Evolutionary conservation across 2,113 vertebrate genomes (phyloP), one percentile per base, ranked within the genome.

Genomic region (Ciconia maguari): DNA sequence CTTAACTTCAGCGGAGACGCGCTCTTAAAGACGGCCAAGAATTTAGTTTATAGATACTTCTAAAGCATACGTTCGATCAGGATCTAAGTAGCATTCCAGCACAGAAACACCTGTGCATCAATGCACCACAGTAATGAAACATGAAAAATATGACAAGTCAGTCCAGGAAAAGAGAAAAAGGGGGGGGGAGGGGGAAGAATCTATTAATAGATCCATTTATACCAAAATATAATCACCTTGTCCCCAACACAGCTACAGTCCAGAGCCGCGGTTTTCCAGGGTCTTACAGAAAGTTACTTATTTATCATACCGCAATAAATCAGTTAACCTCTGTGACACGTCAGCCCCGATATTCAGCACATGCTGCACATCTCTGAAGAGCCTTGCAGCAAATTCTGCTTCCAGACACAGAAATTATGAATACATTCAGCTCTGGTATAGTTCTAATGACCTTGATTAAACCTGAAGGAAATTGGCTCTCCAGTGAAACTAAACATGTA

Each of bases 391-490:
- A 87, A 9, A 74, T 82, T 65, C 70, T 89, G 34, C 48, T 79
- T 61, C 48, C 69, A 84, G 61, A 68, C 44, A 46, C 6, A 62
- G n/a, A 65, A 65, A 46, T 44, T 15, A 68, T 2, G 0, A 78
- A 64, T 74, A 92, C 72, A 84, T 72, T 80, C 52, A 16, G 26
- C 27, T 26, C 9, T 2, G 1, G 16, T 34, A 27, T 46, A 57
- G 41, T 49, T 76, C 36, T 87, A 91, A 89, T n/a, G 78, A 91
- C 87, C 83, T 91, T 87, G 89, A 95, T 95, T 79, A 94, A 93
- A 80, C 25, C 38, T 38, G 52, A 70, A 90, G 75, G 38, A 93
- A 95, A 92, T 16, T 19, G 29, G 22, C 41, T 89, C 12, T 42
- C 49, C 16, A 5, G 36, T 12, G 30, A 95, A 82, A 94, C 91